These are phyloP conservation scores for Micromys minutus DNA, from an alignment of 2,113 vertebrate species.

Conservation along the genomic window DNA sequence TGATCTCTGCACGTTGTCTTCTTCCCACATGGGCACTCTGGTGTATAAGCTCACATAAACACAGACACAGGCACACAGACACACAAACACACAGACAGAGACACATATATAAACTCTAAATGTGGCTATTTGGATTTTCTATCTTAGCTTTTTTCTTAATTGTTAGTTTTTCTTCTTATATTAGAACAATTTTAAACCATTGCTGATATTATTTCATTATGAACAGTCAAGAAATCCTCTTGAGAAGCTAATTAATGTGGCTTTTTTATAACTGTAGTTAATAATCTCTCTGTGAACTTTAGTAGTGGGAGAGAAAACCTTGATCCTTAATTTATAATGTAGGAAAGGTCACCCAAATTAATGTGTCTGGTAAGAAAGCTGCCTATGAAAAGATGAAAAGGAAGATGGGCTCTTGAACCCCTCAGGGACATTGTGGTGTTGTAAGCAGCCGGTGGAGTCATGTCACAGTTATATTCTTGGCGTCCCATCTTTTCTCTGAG, in stretches of 20 bases:
- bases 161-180: constrained; percentile 34
- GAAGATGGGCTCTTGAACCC: background rate
- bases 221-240: background rate
- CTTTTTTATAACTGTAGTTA: background rate
- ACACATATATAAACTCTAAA: background rate
- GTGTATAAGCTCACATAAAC: background rate
- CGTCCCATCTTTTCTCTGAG: background rate
- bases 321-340: constrained; percentile 1
- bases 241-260: constrained; percentile 28
- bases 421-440: background rate
- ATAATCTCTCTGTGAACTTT: constrained; percentile 33
- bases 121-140: background rate
- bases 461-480: background rate
- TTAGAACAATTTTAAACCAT: constrained; percentile 32
- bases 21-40: background rate
- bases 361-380: background rate
- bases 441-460: constrained; percentile 13
- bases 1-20: background rate
- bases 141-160: background rate
- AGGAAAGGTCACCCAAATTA: constrained; percentile 40
- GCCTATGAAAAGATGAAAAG: background rate
- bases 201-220: background rate
- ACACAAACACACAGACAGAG: too few relatives aligned
- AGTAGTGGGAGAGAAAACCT: background rate
- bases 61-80: too few relatives aligned